phyloP scores from a whole-genome alignment of 2,113 vertebrate species.

The Microcebus griseorufus region DNA sequence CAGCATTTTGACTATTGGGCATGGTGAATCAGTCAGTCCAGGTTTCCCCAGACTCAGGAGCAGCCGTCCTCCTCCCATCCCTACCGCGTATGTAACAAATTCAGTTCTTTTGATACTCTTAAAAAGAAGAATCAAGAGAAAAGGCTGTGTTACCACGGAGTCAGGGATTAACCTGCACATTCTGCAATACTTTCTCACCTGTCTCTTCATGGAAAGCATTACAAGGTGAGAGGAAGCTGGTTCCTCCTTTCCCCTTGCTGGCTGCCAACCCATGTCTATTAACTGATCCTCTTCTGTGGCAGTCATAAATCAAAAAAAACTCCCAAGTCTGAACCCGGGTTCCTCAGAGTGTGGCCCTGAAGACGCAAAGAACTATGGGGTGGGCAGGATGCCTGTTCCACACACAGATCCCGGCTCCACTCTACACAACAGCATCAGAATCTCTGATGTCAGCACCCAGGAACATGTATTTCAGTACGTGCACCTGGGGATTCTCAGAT shows the following conservation, averaged over 20 bases:
- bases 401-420: rapidly evolving
- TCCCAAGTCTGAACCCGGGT: not conserved
- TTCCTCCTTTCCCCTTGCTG: not conserved
- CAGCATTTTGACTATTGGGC: not conserved
- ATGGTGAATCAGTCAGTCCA: not conserved
- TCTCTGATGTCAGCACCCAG: not conserved
- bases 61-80: not conserved
- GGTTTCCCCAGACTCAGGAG: not conserved
- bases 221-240: not conserved
- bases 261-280: not conserved
- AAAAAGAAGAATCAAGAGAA: not conserved
- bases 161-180: not conserved
- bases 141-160: not conserved
- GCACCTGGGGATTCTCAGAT: not conserved
- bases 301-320: not conserved
- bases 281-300: rapidly evolving
- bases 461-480: not conserved
- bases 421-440: too few species aligned
- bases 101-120: not conserved
- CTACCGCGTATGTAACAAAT: not conserved
- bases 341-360: not conserved
- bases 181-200: not conserved
- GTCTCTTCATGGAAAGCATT: not conserved
- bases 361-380: rapidly evolving
- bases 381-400: not conserved